Evolutionary conservation across 2,797 vertebrate genomes (phyloP), one percentile per base, ranked within the genome.

Genomic region (Notoglanidium macrostoma): DNA sequence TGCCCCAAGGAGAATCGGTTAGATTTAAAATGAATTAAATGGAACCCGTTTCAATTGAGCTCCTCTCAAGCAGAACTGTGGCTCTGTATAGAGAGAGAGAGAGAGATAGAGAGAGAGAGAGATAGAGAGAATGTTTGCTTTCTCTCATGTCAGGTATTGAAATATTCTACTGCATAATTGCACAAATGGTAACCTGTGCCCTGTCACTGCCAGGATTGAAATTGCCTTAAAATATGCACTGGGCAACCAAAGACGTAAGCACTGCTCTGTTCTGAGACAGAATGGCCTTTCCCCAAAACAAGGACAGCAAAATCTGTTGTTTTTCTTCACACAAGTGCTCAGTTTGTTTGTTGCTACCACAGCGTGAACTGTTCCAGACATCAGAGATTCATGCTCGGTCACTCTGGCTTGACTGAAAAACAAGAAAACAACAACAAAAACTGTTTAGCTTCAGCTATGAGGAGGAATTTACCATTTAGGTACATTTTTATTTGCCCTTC

Each of bases 311-410:
- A 88, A 87, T 88, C 49, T 35, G 77, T 85, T 89, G 63, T 88
- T 80, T 88, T 85, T 86, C 63, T 86, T 88, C 55, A 65, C 90
- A 88, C 85, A 93, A 94, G 91, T 91, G 90, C 86, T 92, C 89
- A 89, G 90, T 87, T 89, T 86, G 89, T 93, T 93, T 94, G 94
- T 94, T 93, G 88, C 74, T 86, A 93, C 93, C 93, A 92, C 73
- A 61, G 91, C 90, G 65, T 51, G 49, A 80, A 23, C 57, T 91
- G 91, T 91, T 88, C 86, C 80, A 89, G 84, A 61, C 85, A 89
- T 88, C 40, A 23, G 80, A 92, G 89, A 91, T 88, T 90, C 87
- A 92, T 92, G 90, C 90, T 57, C 63, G 26, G 82, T 87, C 46
- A 55, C 79, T 82, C 83, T 84, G 83, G 46, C 83, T 74, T 49